Conservation (phyloP, 2,888 invertebrate genomes). For the Drosophila quinaria region DNA sequence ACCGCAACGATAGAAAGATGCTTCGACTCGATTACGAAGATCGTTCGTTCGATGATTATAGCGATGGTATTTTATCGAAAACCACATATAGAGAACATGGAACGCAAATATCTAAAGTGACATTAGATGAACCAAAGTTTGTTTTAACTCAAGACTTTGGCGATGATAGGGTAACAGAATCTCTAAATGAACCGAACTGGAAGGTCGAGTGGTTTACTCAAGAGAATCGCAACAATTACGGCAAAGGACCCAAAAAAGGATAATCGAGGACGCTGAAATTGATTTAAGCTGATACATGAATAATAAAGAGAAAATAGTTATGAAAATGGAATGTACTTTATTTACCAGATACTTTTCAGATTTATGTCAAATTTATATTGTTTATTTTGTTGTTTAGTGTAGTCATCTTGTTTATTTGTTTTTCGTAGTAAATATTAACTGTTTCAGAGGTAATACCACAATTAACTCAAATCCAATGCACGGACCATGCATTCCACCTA, state of each 20-base stretch:
- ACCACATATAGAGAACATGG: too few species aligned
- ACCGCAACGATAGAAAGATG: neutral
- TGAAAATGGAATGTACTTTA: neutral
- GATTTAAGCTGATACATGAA: neutral
- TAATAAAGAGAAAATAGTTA: neutral
- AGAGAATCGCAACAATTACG: neutral
- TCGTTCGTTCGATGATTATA: neutral
- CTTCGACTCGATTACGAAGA: neutral
- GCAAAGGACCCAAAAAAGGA: neutral
- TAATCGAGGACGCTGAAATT: neutral
- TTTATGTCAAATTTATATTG: constrained; percentile 25
- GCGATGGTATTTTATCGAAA: neutral
- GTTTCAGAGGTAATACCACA: neutral
- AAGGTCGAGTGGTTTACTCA: neutral
- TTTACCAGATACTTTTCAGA: constrained; percentile 6
- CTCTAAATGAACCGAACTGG: neutral
- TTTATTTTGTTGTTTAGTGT: constrained; percentile 12
- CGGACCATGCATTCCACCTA: constrained; percentile 37
- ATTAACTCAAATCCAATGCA: constrained; percentile 3
- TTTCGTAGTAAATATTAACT: constrained; percentile 6
- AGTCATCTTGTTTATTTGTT: neutral
- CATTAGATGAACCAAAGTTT: neutral
- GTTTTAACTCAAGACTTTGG: constrained; percentile 25
- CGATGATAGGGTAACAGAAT: neutral
- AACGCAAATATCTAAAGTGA: neutral